Evolutionary conservation across 2,888 invertebrate species (phyloP), one percentile per base, ranked within the genome.

Genomic region (Petrolisthes manimaculis): DNA sequence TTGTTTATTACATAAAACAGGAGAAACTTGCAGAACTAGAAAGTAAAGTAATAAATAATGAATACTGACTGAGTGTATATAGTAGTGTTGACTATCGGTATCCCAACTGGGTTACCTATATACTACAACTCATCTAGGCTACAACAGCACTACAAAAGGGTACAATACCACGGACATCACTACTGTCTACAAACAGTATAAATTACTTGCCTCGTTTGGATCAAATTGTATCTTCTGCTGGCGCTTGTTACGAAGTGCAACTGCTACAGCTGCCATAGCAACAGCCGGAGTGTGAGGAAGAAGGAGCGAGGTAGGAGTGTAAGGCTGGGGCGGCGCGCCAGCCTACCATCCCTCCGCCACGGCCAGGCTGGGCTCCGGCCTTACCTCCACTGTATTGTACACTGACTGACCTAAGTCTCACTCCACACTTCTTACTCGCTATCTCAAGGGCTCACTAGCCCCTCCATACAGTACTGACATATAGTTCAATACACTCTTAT

Each of bases 141-240:
- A 37, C 37, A 37, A 37, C 37, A 37, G 1, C 37, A 37, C 37
- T 37, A 37, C 37, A 37, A 37, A 37, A 37, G 37, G 37, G 37
- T 37, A 37, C 37, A 37, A 37, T 75, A 71, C 75, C 51, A 55
- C 55, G 56, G 55, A 54, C 83, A 77, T 56, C 4, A 18, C 24
- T 56, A 84, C 18, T 24, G 18, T 77, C 75, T 67, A 78, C 61
- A 55, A 84, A 55, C 84, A 14, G 56, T 84, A 84, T 77, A 77
- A 51, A 24, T 77, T 87, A 87, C 86, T 87, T 87, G 86, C 86
- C 86, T 87, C 86, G 69, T 21, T 83, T 61, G 83, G 86, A 71
- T 86, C 86, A 86, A 86, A 86, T 74, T 81, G 86, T 81, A 86
- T 71, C 71, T 82, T 86, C 85, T 81, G 89, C 69, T 84, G 83